Percentiles rank a stretch among this genome's conserved stretches.
Conservation (phyloP, 2,888 invertebrate species). For the Oscheius sp. region DNA sequence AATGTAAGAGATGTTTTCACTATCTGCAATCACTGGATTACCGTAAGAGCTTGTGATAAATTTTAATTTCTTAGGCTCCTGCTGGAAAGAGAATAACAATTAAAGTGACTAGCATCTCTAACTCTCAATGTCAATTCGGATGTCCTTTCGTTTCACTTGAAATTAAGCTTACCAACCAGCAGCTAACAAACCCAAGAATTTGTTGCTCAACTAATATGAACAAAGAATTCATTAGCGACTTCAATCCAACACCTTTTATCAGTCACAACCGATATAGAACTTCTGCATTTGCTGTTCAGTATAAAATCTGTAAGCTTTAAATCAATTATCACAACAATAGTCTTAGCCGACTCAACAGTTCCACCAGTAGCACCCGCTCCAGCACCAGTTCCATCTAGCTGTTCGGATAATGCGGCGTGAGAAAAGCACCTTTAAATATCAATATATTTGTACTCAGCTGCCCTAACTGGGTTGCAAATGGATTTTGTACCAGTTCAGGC, state of each 20-base stretch:
- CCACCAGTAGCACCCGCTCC: too few relatives aligned
- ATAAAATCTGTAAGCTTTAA: slow-evolving; percentile 7
- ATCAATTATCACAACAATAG: too few relatives aligned
- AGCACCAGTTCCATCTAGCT: too few relatives aligned
- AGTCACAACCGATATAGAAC: slow-evolving; percentile 5
- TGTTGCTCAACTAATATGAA: slow-evolving; percentile 14
- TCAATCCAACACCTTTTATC: slow-evolving; percentile 27
- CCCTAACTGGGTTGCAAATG: too few relatives aligned
- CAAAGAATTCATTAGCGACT: slow-evolving; percentile 9
- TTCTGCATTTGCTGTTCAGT: slow-evolving; percentile 14
- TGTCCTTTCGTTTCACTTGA: slow-evolving; percentile 46
- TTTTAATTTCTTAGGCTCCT: slow-evolving; percentile 36
- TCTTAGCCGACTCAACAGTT: too few relatives aligned
- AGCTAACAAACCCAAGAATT: slow-evolving; percentile 22
- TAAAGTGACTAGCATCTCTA: slow-evolving; percentile 32
- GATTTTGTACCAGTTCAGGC: too few relatives aligned
- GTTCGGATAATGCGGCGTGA: too few relatives aligned
- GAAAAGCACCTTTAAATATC: too few relatives aligned
- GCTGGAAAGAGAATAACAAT: slow-evolving; percentile 37
- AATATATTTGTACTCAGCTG: too few relatives aligned
- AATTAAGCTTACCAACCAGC: not conserved
- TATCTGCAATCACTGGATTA: slow-evolving; percentile 20
- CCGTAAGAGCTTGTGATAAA: not conserved
- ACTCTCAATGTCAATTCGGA: slow-evolving; percentile 42
- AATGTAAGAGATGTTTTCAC: slow-evolving; percentile 26